phyloP scores from a whole-genome alignment of 2,797 vertebrate species.

The Acipenser ruthenus region DNA sequence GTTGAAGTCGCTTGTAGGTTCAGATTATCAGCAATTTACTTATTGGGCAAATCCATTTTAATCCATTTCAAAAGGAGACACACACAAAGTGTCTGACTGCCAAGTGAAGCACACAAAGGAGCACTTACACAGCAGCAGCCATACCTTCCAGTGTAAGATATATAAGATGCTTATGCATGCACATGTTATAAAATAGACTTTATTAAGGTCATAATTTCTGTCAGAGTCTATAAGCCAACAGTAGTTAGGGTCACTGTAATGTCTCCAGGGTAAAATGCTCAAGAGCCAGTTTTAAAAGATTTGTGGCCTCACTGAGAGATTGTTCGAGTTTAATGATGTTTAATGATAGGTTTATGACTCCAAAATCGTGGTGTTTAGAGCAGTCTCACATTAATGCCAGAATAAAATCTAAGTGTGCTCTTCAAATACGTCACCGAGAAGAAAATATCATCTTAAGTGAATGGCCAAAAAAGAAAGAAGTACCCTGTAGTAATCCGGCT shows the following conservation, averaged over 20 bases:
- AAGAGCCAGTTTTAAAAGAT: conserved; percentile 34
- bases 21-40: conserved; percentile 36
- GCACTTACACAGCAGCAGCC: conserved; percentile 46
- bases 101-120: conserved; percentile 39
- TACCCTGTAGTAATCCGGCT: conserved; percentile 20
- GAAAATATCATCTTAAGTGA: conserved; percentile 36
- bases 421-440: conserved; percentile 45
- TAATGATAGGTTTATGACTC: conserved; percentile 65
- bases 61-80: conserved; percentile 26
- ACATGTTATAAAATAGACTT: conserved; percentile 59
- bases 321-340: conserved; percentile 50
- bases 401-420: conserved; percentile 43
- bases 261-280: conserved; percentile 43
- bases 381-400: conserved; percentile 37
- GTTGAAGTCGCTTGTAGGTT: conserved; percentile 1
- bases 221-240: conserved; percentile 47
- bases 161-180: conserved; percentile 55
- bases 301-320: conserved; percentile 27
- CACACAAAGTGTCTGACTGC: conserved; percentile 30
- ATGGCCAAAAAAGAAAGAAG: conserved; percentile 27
- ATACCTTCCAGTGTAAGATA: conserved; percentile 48
- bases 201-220: conserved; percentile 65
- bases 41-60: conserved; percentile 26
- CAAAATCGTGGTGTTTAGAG: conserved; percentile 43
- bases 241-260: conserved; percentile 53